phyloP scores from a whole-genome alignment of 2,797 vertebrate genomes.

The Rhadinocentrus ornatus region DNA sequence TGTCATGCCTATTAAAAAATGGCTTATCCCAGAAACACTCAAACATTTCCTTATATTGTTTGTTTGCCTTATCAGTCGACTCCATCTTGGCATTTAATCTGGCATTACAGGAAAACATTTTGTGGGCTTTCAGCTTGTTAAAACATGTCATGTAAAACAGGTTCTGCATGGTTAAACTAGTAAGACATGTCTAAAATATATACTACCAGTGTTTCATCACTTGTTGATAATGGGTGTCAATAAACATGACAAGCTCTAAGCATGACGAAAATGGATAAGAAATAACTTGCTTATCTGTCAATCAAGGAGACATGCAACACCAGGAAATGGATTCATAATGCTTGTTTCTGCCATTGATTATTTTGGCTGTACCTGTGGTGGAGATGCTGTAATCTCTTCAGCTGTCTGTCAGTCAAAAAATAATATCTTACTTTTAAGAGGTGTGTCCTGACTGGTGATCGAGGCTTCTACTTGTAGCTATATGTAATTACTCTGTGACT shows the following conservation, averaged over 20 bases:
- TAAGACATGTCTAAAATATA: not conserved
- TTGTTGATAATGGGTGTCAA: not conserved
- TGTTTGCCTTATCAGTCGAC: not conserved
- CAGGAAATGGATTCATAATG: conserved; percentile 13
- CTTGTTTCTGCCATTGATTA: conserved; percentile 10
- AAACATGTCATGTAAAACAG: conserved; percentile 1
- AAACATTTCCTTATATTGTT: not conserved
- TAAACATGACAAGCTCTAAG: not conserved
- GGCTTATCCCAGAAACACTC: not conserved
- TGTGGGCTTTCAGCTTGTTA: not conserved
- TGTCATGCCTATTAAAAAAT: not conserved
- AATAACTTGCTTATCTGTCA: not conserved
- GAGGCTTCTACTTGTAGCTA: conserved; percentile 56
- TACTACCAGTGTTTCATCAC: not conserved
- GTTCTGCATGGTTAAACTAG: not conserved
- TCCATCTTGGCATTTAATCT: not conserved
- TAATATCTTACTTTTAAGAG: conserved; percentile 54
- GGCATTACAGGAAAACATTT: not conserved
- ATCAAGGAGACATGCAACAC: conserved; percentile 10
- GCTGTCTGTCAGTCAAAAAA: conserved; percentile 48
- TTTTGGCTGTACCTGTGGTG: conserved; percentile 6
- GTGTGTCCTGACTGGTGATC: conserved; percentile 54
- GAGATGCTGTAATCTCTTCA: conserved; percentile 36
- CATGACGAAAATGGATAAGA: not conserved
- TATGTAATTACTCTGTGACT: conserved; percentile 72